Evolutionary conservation across 2,113 vertebrate species (phyloP).

Genomic region (Sarotherodon lohbergeri): DNA sequence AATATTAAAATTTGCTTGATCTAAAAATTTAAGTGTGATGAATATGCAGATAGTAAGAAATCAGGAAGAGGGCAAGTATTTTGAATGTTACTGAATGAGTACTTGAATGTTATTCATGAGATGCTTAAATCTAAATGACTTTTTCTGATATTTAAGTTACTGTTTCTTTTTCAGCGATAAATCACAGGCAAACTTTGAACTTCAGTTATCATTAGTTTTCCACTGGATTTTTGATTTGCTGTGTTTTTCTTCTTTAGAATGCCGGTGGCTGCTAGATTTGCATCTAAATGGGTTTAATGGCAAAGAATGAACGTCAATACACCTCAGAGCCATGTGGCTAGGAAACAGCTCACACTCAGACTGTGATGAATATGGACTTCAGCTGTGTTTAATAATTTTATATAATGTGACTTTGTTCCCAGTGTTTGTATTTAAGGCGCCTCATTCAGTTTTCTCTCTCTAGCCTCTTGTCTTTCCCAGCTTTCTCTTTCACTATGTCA

Average conservation of each 20-base stretch:
- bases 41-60: background rate
- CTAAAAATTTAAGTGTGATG: background rate
- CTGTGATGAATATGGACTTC: background rate
- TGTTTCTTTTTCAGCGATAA: background rate
- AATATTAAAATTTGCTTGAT: background rate
- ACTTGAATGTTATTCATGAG: background rate
- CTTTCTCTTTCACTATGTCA: background rate
- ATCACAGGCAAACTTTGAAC: background rate
- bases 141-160: background rate
- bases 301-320: background rate
- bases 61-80: background rate
- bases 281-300: slow-evolving; percentile 14
- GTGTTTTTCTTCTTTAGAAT: background rate
- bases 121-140: background rate
- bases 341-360: background rate
- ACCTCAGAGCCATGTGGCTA: background rate
- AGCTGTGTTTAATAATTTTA: background rate
- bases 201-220: background rate
- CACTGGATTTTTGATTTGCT: background rate
- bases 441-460: background rate
- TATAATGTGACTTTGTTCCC: background rate
- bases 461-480: background rate
- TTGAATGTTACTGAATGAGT: background rate
- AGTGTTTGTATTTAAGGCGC: background rate
- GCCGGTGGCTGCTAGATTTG: background rate